These are phyloP conservation scores for Andrena chrysosceles DNA, from an alignment of 2,888 invertebrate species.

Conservation along the genomic window DNA sequence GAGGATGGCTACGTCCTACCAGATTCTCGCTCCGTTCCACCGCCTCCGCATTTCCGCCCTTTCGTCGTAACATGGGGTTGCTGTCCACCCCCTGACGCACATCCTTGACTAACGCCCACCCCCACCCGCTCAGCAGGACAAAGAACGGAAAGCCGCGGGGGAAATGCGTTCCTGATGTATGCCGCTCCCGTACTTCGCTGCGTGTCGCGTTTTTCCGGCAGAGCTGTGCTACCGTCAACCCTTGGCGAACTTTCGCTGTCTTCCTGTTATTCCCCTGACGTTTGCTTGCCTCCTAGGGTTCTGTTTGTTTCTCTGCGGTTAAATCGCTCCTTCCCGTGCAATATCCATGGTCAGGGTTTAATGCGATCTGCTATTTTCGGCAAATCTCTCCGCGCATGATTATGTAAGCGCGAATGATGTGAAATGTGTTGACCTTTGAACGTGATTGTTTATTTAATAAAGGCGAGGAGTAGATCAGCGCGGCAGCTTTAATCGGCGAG, in stretches of 20 bases:
- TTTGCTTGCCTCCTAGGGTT: too few species aligned
- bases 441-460: too few species aligned
- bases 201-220: neutral
- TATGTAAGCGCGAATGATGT: too few species aligned
- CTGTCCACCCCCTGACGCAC: slow-evolving; percentile 63
- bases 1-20: slow-evolving; percentile 67
- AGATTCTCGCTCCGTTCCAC: slow-evolving; percentile 56
- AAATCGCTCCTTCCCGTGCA: too few species aligned
- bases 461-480: too few species aligned
- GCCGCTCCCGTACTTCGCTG: neutral
- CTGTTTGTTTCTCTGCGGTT: too few species aligned
- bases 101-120: slow-evolving; percentile 27
- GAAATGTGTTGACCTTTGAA: too few species aligned
- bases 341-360: too few species aligned
- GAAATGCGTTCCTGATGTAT: slow-evolving; percentile 13
- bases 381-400: too few species aligned
- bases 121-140: slow-evolving; percentile 1
- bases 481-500: too few species aligned
- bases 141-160: slow-evolving; percentile 24
- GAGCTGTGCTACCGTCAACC: neutral
- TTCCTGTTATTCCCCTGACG: neutral
- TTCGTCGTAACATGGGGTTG: slow-evolving; percentile 62
- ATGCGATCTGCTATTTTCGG: too few species aligned
- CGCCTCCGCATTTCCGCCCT: slow-evolving; percentile 62
- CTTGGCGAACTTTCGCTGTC: neutral